Conservation (phyloP, 2,113 vertebrate genomes). For the Ploceus nigricollis region DNA sequence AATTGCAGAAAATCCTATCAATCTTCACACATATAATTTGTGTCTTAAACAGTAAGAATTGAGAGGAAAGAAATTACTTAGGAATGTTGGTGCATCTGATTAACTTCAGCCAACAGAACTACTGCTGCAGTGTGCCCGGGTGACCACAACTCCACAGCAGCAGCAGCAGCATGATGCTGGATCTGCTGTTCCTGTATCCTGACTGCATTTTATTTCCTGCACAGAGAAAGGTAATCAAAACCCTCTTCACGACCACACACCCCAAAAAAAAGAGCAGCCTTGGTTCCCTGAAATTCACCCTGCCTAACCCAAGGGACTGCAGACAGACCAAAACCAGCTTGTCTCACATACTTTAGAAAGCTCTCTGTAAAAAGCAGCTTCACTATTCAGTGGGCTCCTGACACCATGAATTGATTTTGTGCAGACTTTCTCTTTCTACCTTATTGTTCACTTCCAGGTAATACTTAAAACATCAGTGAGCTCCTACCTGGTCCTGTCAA, state of each 20-base stretch:
- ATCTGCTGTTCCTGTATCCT: not conserved
- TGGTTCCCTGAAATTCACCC: not conserved
- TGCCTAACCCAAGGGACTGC: not conserved
- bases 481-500: not conserved
- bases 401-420: not conserved
- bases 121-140: not conserved
- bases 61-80: not conserved
- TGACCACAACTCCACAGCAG: not conserved
- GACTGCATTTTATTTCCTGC: not conserved
- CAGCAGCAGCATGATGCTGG: not conserved
- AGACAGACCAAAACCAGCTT: not conserved
- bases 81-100: not conserved
- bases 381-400: not conserved
- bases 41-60: not conserved
- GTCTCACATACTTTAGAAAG: not conserved
- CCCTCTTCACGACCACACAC: not conserved
- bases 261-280: not conserved
- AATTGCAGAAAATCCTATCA: not conserved
- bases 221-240: not conserved
- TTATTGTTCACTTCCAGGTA: not conserved
- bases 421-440: not conserved
- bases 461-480: not conserved
- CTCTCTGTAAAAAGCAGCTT: not conserved
- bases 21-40: not conserved
- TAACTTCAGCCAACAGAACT: not conserved